These are phyloP conservation scores for Acomys russatus DNA, from an alignment of 2,797 vertebrate genomes.

Conservation along the genomic window DNA sequence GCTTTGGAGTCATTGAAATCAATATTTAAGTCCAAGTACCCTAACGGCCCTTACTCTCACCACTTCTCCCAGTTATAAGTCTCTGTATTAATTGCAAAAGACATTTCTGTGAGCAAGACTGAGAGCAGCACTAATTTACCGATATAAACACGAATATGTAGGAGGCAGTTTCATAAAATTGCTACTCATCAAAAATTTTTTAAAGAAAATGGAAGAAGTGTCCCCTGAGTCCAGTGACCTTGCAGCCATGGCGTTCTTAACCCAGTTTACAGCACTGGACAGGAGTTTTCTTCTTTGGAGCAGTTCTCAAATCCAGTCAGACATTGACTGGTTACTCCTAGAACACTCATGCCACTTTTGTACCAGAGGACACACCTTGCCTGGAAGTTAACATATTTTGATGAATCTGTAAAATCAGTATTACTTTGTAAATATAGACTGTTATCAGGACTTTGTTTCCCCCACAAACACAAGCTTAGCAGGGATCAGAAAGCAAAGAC, in stretches of 20 bases:
- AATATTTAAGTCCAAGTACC: background rate
- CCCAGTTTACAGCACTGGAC: background rate
- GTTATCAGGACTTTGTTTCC: slow-evolving; percentile 24
- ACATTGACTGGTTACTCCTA: background rate
- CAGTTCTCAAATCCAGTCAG: background rate
- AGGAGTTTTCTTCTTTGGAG: background rate
- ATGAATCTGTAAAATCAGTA: background rate
- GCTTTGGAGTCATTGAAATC: background rate
- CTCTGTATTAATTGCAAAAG: background rate
- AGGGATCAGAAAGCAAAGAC: background rate
- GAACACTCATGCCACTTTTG: background rate
- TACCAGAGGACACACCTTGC: background rate
- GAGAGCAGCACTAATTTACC: background rate
- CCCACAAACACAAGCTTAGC: background rate
- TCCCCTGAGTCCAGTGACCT: background rate
- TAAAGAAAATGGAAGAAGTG: background rate
- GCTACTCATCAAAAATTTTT: background rate
- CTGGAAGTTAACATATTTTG: background rate
- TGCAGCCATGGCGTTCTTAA: background rate
- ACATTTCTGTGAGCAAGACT: background rate
- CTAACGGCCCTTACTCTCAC: background rate
- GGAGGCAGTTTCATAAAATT: background rate
- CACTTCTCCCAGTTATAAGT: background rate
- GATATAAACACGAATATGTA: background rate
- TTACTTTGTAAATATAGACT: slow-evolving; percentile 30